Evolutionary conservation across 2,888 invertebrate species (phyloP), one percentile per base, ranked within the genome.

Genomic region (Drosophila pseudotalamancana): DNA sequence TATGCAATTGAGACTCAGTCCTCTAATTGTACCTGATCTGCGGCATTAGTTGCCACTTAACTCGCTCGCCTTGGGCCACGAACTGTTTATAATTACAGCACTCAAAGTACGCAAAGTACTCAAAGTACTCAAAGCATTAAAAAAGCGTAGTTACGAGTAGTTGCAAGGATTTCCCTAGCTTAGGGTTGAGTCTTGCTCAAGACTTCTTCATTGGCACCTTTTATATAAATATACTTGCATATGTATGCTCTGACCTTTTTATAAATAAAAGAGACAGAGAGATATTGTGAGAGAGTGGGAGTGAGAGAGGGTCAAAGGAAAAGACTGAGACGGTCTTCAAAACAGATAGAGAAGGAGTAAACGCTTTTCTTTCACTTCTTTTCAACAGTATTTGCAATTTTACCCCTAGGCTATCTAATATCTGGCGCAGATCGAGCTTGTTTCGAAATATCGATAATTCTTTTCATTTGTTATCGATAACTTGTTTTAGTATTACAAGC

Each of bases 11-110:
- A 63, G 56, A 19, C 16, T 40, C 12, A 45, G 53, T 56, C 45
- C 49, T 37, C 39, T 40, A 75, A 42, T 29, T 50, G 54, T 39
- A 25, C 64, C 63, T 53, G 34, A 57, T 57, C 18, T 35, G n/a
- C 53, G 23, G 56, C 48, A 55, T 31, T 59, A 54, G 59, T 49
- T 62, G 43, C 21, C 70, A 63, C 37, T 57, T 54, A 70, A 27
- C 29, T 23, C 34, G 67, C 25, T 46, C 39, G 54, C 73, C 73
- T 73, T 73, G 57, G 23, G 51, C 6, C 57, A 35, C 35, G 37
- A 57, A 37, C 45, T 16, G 35, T 14, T 45, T 23, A 37, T 19
- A 21, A 21, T 60, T 42, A 3, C 9, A 6, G 12, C 9, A 25
- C 23, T 11, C 40, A 9, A 12, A 50, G 11, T 31, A 16, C 51